A percentile compares a stretch with the other conserved stretches of the same genome.
phyloP scores from a whole-genome alignment of 2,888 invertebrate species.

The Penaeus monodon region DNA sequence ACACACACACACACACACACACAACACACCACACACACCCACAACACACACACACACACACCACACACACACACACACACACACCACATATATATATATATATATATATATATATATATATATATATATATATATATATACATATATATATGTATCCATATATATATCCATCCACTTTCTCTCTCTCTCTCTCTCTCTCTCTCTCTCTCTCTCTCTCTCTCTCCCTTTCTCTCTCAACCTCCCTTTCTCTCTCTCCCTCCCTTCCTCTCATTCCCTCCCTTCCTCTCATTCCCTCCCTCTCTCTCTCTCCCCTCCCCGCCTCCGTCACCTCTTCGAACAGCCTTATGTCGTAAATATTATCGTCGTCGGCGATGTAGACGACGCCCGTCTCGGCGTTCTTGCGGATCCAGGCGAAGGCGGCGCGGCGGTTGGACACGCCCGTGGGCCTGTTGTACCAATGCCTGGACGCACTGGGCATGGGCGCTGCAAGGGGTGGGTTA shows the following conservation, averaged over 20 bases:
- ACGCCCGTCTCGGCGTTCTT: neutral
- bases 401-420: constrained; percentile 17
- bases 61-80: too few relatives aligned
- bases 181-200: too few relatives aligned
- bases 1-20: too few relatives aligned
- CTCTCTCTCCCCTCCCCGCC: neutral
- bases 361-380: neutral
- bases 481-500: neutral
- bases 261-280: neutral
- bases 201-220: too few relatives aligned
- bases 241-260: neutral
- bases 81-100: too few relatives aligned
- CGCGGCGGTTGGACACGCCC: neutral
- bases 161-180: too few relatives aligned
- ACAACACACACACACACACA: too few relatives aligned
- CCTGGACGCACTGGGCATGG: neutral
- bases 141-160: too few relatives aligned
- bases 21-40: too few relatives aligned
- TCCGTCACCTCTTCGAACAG: constrained; percentile 4
- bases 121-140: too few relatives aligned
- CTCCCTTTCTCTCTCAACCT: too few relatives aligned
- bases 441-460: neutral
- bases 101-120: too few relatives aligned
- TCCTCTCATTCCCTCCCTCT: neutral
- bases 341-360: constrained; percentile 2